Conservation (phyloP, 2,113 vertebrate genomes). For the Mormoops blainvillei region DNA sequence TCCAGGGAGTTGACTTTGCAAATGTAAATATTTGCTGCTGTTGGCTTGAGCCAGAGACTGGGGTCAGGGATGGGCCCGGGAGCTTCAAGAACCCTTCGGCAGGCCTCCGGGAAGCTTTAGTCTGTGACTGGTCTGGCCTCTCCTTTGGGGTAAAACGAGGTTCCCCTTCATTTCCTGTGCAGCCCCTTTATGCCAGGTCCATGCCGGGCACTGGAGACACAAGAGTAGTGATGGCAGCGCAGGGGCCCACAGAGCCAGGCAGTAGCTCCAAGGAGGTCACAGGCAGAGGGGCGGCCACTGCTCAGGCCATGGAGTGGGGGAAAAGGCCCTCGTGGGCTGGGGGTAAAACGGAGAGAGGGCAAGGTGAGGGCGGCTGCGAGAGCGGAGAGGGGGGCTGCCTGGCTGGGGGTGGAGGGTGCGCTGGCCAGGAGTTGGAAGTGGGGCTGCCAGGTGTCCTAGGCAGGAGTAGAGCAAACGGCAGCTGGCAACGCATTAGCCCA, state of each 20-base stretch:
- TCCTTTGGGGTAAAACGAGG: not conserved
- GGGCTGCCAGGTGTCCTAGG: not conserved
- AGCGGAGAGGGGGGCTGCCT: accelerated
- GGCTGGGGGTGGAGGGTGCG: accelerated
- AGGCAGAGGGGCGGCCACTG: not conserved
- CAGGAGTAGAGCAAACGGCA: not conserved
- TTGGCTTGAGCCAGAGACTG: not conserved
- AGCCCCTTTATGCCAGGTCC: not conserved
- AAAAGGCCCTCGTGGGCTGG: not conserved
- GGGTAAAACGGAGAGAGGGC: not conserved
- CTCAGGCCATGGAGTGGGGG: not conserved
- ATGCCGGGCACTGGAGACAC: not conserved
- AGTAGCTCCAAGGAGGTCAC: not conserved
- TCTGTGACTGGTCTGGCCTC: not conserved
- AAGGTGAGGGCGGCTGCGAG: not conserved
- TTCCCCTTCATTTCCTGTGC: not conserved
- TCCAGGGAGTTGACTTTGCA: slow-evolving; percentile 39
- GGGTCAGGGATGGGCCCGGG: slow-evolving; percentile 16
- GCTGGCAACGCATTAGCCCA: not conserved
- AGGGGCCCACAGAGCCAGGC: not conserved
- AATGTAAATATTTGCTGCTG: slow-evolving; percentile 65
- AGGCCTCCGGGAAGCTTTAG: not conserved
- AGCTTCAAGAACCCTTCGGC: not conserved
- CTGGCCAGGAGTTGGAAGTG: not conserved
- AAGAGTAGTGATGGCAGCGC: not conserved